These are phyloP conservation scores for Alethe castanea DNA, from an alignment of 2,113 vertebrate genomes.

Conservation along the genomic window DNA sequence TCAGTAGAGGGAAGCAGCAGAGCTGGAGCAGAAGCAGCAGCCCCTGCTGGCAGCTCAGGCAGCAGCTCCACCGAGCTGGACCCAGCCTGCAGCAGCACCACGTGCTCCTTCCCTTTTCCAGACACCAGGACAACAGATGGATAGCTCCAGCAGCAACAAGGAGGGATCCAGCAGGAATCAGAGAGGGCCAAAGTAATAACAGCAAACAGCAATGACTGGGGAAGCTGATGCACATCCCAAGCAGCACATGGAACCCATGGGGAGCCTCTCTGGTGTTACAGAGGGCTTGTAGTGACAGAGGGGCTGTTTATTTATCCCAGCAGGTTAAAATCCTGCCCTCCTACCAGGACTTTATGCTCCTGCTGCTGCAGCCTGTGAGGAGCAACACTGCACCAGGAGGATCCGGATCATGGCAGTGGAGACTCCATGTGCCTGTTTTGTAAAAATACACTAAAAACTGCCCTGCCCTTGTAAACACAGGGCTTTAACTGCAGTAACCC, in stretches of 20 bases:
- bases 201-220: background rate
- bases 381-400: background rate
- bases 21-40: background rate
- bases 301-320: background rate
- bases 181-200: background rate
- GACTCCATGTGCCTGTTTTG: accelerated
- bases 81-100: background rate
- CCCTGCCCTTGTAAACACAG: background rate
- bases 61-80: background rate
- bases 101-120: background rate
- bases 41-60: background rate
- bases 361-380: background rate
- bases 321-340: background rate
- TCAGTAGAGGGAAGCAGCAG: background rate
- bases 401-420: accelerated
- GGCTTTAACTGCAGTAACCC: background rate
- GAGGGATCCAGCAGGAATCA: background rate
- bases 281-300: background rate
- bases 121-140: background rate
- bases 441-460: background rate
- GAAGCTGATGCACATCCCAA: background rate
- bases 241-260: accelerated
- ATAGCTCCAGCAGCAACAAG: background rate
- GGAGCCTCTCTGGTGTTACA: accelerated
- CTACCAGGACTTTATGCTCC: background rate